These are phyloP conservation scores for Myzus persicae DNA, from an alignment of 1,140 invertebrate genomes.

Conservation along the genomic window DNA sequence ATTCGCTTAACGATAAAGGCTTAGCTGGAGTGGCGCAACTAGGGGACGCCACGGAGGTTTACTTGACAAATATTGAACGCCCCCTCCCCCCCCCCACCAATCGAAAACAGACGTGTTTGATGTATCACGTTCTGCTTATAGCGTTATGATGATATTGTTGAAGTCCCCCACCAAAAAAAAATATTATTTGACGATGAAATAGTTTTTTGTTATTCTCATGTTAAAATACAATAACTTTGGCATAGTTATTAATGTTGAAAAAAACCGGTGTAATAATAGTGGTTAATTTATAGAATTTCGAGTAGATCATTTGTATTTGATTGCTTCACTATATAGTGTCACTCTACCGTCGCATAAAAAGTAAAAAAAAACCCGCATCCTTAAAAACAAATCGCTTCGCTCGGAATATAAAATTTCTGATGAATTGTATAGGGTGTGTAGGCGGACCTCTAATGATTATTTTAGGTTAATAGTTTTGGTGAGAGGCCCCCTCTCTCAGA, in stretches of 20 bases:
- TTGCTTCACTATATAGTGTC: neutral
- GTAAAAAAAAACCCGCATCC: neutral
- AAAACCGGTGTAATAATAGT: neutral
- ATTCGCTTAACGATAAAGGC: neutral
- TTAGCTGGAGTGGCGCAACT: neutral
- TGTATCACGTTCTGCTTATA: too few relatives aligned
- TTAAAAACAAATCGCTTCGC: neutral
- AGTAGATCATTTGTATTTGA: neutral
- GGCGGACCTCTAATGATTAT: neutral
- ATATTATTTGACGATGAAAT: neutral
- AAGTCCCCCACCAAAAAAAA: too few relatives aligned
- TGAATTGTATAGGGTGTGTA: neutral
- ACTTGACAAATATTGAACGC: neutral
- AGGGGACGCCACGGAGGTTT: neutral
- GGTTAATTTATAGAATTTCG: neutral
- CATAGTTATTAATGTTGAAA: neutral
- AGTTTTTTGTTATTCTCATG: neutral
- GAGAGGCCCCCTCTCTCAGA: neutral
- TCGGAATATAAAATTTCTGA: neutral
- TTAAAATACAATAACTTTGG: neutral
- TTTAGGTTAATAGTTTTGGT: neutral
- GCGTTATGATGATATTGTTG: too few relatives aligned
- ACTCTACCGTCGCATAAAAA: neutral
- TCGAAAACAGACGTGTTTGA: too few relatives aligned
- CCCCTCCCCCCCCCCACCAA: neutral